phyloP scores from a whole-genome alignment of 2,797 vertebrate species.

The Melanotaenia trifasciata region DNA sequence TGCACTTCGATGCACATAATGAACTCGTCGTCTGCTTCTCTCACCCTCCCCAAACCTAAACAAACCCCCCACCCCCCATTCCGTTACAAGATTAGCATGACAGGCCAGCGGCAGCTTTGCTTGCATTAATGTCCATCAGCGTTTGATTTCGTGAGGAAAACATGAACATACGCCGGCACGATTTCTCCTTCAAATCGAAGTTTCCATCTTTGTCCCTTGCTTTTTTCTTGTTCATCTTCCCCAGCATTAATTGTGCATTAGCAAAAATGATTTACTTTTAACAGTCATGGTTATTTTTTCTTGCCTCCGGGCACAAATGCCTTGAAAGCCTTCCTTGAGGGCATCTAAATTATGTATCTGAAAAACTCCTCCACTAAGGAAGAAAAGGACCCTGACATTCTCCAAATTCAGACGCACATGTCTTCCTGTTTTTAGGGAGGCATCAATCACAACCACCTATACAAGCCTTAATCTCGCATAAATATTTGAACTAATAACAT shows the following conservation, averaged over 20 bases:
- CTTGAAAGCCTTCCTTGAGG: slow-evolving; percentile 99
- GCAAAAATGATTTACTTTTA: slow-evolving; percentile 99
- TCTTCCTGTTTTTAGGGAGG: slow-evolving; percentile 98
- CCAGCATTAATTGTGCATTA: slow-evolving; percentile 99
- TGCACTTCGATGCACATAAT: slow-evolving; percentile 89
- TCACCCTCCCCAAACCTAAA: slow-evolving; percentile 57
- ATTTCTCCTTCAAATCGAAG: slow-evolving; percentile 90
- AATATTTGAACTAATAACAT: slow-evolving; percentile 99
- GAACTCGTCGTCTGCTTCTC: slow-evolving; percentile 79
- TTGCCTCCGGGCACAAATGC: slow-evolving; percentile 98
- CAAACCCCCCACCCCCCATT: slow-evolving; percentile 63
- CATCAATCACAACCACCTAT: slow-evolving; percentile 98
- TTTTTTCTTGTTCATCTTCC: slow-evolving; percentile 90
- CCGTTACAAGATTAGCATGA: slow-evolving; percentile 86
- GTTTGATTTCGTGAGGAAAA: slow-evolving; percentile 83
- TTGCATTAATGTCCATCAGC: slow-evolving; percentile 87
- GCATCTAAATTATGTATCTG: slow-evolving; percentile 99
- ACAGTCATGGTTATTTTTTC: slow-evolving; percentile 99
- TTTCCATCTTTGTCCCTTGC: slow-evolving; percentile 91
- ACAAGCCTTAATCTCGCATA: slow-evolving; percentile 97
- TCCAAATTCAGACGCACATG: slow-evolving; percentile 95
- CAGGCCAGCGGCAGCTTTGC: slow-evolving; percentile 84
- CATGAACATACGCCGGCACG: slow-evolving; percentile 86
- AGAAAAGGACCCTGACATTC: slow-evolving; percentile 95
- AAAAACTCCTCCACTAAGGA: slow-evolving; percentile 98